Conservation (phyloP, 2,113 vertebrate species). For the Syngnathus scovelli region DNA sequence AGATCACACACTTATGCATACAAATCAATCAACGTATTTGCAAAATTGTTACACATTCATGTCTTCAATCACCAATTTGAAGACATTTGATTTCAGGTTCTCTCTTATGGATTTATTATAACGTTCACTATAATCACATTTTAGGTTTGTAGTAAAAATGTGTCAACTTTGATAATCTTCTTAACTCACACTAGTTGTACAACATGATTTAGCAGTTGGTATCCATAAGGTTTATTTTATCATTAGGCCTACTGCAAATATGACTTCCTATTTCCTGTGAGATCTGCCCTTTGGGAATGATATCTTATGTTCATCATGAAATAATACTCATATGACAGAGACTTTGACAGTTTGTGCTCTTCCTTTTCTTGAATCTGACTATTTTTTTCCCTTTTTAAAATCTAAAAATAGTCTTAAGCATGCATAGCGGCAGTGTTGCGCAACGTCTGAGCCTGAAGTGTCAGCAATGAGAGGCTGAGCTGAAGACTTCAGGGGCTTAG, state of each 20-base stretch:
- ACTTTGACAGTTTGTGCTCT: constrained; percentile 34
- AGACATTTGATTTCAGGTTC: no score
- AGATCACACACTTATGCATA: no score
- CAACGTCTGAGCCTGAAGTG: constrained; percentile 57
- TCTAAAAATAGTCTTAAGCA: constrained; percentile 63
- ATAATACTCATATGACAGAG: constrained; percentile 54
- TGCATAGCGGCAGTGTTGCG: constrained; percentile 60
- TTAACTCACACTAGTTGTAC: no score
- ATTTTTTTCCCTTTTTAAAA: constrained; percentile 55
- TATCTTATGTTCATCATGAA: constrained; percentile 57
- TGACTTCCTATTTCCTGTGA: constrained; percentile 68
- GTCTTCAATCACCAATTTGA: no score
- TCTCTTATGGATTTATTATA: no score
- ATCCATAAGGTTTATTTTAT: constrained; percentile 28
- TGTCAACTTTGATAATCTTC: no score
- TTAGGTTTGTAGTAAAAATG: no score
- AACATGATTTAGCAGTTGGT: constrained; percentile 17
- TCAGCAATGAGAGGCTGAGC: constrained; percentile 58
- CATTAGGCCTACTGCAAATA: constrained; percentile 42
- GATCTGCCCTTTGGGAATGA: constrained; percentile 57
- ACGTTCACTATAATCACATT: no score
- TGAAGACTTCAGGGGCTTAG: constrained; percentile 50
- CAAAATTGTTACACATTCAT: no score
- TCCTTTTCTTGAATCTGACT: constrained; percentile 48
- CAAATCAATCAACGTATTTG: no score